These are phyloP conservation scores for Operophtera brumata DNA, from an alignment of 2,888 invertebrate genomes.

Conservation along the genomic window DNA sequence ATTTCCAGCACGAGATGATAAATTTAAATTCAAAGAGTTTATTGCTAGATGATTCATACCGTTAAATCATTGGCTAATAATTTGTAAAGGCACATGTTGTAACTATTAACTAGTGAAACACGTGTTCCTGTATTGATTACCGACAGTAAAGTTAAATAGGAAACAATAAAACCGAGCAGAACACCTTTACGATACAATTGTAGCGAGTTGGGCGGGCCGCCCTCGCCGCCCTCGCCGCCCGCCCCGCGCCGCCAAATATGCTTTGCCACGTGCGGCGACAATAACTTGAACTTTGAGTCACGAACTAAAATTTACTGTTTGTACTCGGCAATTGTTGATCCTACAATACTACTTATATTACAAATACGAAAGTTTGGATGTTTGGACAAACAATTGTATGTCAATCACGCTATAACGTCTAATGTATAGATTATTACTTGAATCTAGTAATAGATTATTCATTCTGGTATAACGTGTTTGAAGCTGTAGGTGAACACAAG, in stretches of 20 bases:
- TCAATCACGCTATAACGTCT: no score
- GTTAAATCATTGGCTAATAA: neutral
- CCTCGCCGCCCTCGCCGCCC: constrained; percentile 46
- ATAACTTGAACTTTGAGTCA: neutral
- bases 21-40: neutral
- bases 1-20: neutral
- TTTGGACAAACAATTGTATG: no score
- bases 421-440: no score
- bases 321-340: no score
- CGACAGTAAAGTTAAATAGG: constrained; percentile 27
- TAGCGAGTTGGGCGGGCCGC: constrained; percentile 62
- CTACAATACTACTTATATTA: no score
- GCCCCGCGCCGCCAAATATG: constrained; percentile 21
- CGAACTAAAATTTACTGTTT: neutral
- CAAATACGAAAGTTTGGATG: no score
- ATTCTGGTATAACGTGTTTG: no score
- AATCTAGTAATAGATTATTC: no score
- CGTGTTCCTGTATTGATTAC: constrained; percentile 26
- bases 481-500: no score
- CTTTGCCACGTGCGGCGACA: constrained; percentile 1
- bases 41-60: neutral
- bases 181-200: constrained; percentile 40
- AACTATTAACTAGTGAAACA: constrained; percentile 18
- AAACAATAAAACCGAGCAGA: constrained; percentile 35
- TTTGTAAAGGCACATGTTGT: constrained; percentile 4